Base-by-base conservation (phyloP, 1,140 invertebrate species). In the Sycophila sp. region DNA sequence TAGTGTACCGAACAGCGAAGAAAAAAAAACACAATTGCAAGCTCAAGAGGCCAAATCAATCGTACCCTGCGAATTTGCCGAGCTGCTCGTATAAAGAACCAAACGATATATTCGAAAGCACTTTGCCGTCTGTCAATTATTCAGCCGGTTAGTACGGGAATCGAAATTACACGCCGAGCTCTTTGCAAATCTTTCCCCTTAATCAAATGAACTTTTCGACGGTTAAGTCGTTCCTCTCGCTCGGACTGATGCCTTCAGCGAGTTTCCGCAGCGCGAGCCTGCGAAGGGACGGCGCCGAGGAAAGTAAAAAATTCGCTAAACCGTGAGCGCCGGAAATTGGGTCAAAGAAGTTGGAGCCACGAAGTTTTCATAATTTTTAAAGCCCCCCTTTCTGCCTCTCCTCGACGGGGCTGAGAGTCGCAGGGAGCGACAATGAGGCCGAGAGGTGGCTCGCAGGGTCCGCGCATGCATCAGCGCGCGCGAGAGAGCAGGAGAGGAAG, bases 281-380 rank as follows among this genome's bases (percentile, higher is more conserved):
- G n/a, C n/a, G n/a, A n/a, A n/a, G n/a, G n/a, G n/a, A n/a, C n/a
- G n/a, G n/a, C n/a, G n/a, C n/a, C n/a, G n/a, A n/a, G n/a, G 28
- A 42, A 40, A 40, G 17, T 55, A 45, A 32, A 17, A 62, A 62
- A 62, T 62, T 62, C 38, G 26, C 36, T 47, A 45, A 62, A 42
- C 40, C 22, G 40, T 5, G n/a, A 32, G 30, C 15, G 15, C 26
- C 1, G 5, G 19, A 62, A 47, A 45, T 45, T 62, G 47, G 58
- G 58, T 62, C 58, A 26, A 28, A 62, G 32, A 42, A 59, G 56
- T 15, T 45, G n/a, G n/a, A n/a, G n/a, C 11, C 28, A 26, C 26
- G 30, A 62, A 62, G 58, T 47, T 62, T 62, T 62, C 26, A 62
- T 55, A 55, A 45, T 45, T 45, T 62, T 62, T 62, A 42, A 6